These are phyloP conservation scores for Tanypteryx hageni DNA, from an alignment of 2,888 invertebrate genomes.

Conservation along the genomic window DNA sequence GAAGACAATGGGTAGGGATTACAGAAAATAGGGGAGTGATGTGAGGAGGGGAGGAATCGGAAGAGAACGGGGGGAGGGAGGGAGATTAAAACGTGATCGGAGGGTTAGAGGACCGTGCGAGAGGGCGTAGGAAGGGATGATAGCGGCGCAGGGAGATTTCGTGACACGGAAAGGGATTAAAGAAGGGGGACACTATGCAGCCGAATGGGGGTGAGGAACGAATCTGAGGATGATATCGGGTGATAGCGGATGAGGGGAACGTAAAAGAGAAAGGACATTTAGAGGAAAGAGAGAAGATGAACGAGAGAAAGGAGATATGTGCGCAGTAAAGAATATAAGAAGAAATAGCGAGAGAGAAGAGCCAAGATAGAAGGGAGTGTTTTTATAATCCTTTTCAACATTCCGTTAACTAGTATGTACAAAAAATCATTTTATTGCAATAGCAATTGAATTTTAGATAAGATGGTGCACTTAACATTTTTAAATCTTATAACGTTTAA, in stretches of 20 bases:
- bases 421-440: too few species aligned
- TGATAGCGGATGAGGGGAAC: neutral
- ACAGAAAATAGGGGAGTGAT: neutral
- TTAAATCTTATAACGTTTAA: too few species aligned
- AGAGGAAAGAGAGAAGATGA: neutral
- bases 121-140: neutral
- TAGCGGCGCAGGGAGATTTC: neutral
- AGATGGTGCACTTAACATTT: too few species aligned
- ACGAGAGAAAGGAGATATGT: neutral
- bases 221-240: neutral
- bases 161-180: neutral
- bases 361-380: neutral
- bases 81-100: slow-evolving; percentile 16
- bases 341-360: neutral
- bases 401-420: too few species aligned
- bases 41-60: neutral
- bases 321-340: neutral
- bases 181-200: neutral
- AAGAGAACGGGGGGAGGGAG: neutral
- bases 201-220: neutral
- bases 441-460: too few species aligned
- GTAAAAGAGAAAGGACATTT: neutral
- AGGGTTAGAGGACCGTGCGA: neutral
- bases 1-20: neutral
- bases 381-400: too few species aligned